A percentile compares a stretch with the other conserved stretches of the same genome.
Conservation (phyloP, 2,888 invertebrate genomes). For the Athrips mouffetella region DNA sequence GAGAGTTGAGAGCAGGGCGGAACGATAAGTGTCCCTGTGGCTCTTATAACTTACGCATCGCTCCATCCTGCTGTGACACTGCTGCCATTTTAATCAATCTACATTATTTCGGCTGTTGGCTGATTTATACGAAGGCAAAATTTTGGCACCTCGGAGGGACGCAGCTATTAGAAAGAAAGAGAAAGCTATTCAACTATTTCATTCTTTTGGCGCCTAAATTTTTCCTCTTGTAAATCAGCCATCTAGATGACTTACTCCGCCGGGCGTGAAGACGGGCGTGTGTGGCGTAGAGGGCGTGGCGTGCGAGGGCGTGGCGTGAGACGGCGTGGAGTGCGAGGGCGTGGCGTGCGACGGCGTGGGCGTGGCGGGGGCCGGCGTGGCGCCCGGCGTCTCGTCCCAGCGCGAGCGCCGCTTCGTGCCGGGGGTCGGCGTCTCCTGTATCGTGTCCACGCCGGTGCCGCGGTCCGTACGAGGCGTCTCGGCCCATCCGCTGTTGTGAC, state of each 20-base stretch:
- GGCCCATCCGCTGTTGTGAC: conserved; percentile 98
- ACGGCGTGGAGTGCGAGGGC: conserved; percentile 85
- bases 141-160: too few relatives aligned
- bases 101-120: too few relatives aligned
- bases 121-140: too few relatives aligned
- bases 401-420: conserved; percentile 96
- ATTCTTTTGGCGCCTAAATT: too few relatives aligned
- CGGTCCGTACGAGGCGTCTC: conserved; percentile 98
- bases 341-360: conserved; percentile 85
- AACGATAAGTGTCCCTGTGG: too few relatives aligned
- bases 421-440: conserved; percentile 96
- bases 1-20: too few relatives aligned
- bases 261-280: conserved; percentile 86
- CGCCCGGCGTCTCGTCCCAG: conserved; percentile 98
- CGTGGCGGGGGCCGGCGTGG: conserved; percentile 85
- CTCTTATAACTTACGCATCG: too few relatives aligned
- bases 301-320: conserved; percentile 85
- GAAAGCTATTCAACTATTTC: too few relatives aligned
- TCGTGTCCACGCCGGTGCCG: conserved; percentile 84
- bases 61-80: too few relatives aligned
- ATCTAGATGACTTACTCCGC: conserved; percentile 84
- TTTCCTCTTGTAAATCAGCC: too few relatives aligned
- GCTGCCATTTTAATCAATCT: too few relatives aligned
- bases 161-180: too few relatives aligned
- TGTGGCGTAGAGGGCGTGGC: conserved; percentile 80